Conservation (phyloP, 2,113 vertebrate genomes). For the Chaetorhynchus papuensis region DNA sequence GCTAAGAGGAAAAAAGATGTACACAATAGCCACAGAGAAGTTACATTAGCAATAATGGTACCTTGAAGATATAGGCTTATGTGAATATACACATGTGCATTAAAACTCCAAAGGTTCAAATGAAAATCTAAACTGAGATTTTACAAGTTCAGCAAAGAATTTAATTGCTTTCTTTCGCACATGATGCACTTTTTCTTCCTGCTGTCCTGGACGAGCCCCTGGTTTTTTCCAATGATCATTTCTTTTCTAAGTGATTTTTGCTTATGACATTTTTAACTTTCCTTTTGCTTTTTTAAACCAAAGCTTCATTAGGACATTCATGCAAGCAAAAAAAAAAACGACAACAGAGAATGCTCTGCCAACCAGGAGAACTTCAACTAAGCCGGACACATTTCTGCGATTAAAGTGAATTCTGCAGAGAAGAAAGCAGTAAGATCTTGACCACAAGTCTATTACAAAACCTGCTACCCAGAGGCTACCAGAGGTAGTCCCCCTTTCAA, state of each 20-base stretch:
- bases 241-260: background rate
- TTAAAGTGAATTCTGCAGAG: background rate
- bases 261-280: background rate
- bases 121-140: background rate
- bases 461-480: background rate
- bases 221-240: background rate
- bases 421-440: background rate
- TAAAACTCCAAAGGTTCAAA: background rate
- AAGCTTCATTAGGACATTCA: background rate
- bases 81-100: accelerated
- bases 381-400: background rate
- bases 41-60: background rate
- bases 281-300: background rate
- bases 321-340: accelerated
- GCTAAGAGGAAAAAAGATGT: background rate
- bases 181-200: background rate
- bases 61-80: background rate
- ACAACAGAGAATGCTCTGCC: background rate
- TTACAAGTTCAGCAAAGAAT: background rate
- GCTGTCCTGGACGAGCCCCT: background rate
- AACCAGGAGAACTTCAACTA: background rate
- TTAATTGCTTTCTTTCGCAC: background rate
- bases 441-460: background rate
- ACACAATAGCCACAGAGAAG: background rate
- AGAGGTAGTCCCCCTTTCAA: background rate